Evolutionary conservation across 2,888 invertebrate species (phyloP), one percentile per base, ranked within the genome.

Genomic region (Tenthredo livida): DNA sequence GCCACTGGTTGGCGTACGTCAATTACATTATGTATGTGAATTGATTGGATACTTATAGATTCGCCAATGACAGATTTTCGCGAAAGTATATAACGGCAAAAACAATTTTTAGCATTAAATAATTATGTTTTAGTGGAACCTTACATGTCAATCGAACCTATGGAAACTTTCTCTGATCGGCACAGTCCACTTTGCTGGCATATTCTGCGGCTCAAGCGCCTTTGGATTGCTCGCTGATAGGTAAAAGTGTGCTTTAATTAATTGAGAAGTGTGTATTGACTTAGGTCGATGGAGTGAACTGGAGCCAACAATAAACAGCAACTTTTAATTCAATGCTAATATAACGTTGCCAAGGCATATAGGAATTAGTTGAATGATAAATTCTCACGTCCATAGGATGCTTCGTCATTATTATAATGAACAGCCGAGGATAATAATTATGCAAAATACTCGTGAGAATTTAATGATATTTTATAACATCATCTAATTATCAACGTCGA

Each of bases 101-200:
- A 82, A 89, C 88, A 87, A 17, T 54, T 58, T 29, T 78, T n/a
- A 21, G 6, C 25, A 84, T 61, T n/a, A 43, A 25, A 43, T 12
- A 47, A 25, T n/a, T 78, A 40, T 87, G 72, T 93, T 94, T 85
- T 89, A 95, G 94, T 96, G 95, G 94, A 92, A 94, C 37, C 93
- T 96, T 73, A 95, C 95, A 2, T 96, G 96, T 88, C 90, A 93
- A 47, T 95, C 95, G 87, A 95, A 95, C 87, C 94, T 94, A 85
- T 95, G 95, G 95, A 95, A 94, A 90, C 90, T 96, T 84, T 95
- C 96, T 0, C 91, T 95, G 70, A 95, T 96, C 17, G 96, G 96
- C 17, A 95, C 95, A 0, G 92, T 94, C 82, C 96, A 96, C 92
- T 96, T 96, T 92, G 94, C 95, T 15, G 96, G 96, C 1, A 94